Percentiles rank a stretch among this genome's conserved stretches.
These are phyloP conservation scores for Rhinatrema bivittatum DNA, from an alignment of 2,797 vertebrate genomes.

Conservation along the genomic window DNA sequence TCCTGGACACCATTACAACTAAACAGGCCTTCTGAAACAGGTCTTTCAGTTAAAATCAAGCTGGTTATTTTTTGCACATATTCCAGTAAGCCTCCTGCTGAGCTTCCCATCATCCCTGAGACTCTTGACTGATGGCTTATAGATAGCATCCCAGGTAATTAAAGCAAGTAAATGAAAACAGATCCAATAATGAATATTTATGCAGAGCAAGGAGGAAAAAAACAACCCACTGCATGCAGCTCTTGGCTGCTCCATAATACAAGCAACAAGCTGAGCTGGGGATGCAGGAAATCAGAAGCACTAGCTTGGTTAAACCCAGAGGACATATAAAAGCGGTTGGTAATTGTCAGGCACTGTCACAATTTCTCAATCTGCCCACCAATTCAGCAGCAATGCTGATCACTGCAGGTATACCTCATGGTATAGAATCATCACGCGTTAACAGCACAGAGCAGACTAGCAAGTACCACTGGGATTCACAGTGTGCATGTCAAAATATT, in stretches of 20 bases:
- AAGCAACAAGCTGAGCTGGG: neutral
- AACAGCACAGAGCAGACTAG: too few species aligned
- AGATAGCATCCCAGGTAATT: conserved; percentile 3
- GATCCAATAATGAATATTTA: neutral
- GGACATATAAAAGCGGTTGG: too few species aligned
- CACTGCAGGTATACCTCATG: too few species aligned
- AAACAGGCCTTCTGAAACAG: too few species aligned
- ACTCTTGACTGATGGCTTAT: too few species aligned
- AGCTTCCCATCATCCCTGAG: conserved; percentile 6
- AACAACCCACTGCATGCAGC: accelerated
- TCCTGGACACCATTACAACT: too few species aligned
- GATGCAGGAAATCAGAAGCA: neutral
- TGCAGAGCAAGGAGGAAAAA: conserved; percentile 3
- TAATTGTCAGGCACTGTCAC: too few species aligned
- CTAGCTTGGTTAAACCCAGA: neutral
- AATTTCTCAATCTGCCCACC: too few species aligned
- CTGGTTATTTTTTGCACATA: conserved; percentile 1
- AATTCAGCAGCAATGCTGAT: too few species aligned
- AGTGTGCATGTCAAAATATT: too few species aligned
- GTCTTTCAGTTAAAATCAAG: conserved; percentile 12
- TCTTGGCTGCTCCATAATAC: neutral
- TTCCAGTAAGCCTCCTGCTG: conserved; percentile 5
- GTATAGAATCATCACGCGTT: too few species aligned
- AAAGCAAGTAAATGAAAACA: neutral
- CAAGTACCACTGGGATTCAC: too few species aligned